Percentiles rank a stretch among this genome's conserved stretches.
These are phyloP conservation scores for Philantomba maxwellii DNA, from an alignment of 2,113 vertebrate species.

Conservation along the genomic window DNA sequence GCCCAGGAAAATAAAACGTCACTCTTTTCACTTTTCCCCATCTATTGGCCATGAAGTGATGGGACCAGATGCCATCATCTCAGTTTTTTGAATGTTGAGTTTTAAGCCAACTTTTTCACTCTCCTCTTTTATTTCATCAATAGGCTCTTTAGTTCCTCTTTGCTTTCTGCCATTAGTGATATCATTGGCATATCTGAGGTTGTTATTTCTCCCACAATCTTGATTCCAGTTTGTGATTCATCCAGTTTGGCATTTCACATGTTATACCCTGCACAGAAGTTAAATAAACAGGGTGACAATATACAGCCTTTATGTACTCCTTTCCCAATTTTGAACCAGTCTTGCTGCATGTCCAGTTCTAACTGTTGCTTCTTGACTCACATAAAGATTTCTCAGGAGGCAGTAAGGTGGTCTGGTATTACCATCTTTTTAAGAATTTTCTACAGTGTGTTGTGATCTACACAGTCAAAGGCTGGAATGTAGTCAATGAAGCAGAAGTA, in stretches of 20 bases:
- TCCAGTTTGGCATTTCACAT: not conserved
- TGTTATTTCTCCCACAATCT: not conserved
- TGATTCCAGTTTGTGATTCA: not conserved
- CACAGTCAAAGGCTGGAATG: not conserved
- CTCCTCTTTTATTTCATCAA: not conserved
- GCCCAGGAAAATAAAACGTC: not conserved
- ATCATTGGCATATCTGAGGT: not conserved
- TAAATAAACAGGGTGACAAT: not conserved
- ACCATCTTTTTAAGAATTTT: not conserved
- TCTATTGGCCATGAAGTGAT: not conserved
- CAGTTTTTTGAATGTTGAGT: not conserved
- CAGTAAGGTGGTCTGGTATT: not conserved
- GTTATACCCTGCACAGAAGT: not conserved
- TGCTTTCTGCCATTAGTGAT: not conserved
- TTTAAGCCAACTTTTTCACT: not conserved
- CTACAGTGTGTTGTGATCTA: not conserved
- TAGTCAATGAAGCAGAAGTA: not conserved
- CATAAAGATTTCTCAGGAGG: not conserved
- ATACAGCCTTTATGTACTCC: not conserved
- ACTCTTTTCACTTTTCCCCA: not conserved
- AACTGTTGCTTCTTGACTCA: not conserved
- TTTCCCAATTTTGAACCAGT: not conserved
- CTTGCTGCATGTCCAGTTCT: not conserved
- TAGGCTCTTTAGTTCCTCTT: not conserved
- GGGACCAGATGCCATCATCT: not conserved